Conservation (phyloP, 1,140 invertebrate genomes). For the Cheumatopsyche charites region DNA sequence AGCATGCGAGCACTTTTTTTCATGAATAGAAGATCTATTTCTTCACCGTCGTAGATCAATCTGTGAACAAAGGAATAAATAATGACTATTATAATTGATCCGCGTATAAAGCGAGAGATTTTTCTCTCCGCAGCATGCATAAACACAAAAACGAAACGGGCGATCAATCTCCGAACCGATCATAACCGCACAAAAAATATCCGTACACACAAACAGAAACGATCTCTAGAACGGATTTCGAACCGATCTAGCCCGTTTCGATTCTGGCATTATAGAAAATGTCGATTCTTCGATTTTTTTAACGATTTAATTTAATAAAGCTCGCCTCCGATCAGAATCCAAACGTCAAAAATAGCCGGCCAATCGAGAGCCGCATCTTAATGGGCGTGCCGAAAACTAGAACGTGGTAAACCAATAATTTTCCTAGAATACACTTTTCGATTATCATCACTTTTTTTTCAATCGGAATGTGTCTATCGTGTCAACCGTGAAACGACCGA, state of each 20-base stretch:
- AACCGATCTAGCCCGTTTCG: no score
- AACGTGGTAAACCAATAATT: slow-evolving; percentile 44
- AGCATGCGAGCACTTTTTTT: slow-evolving; percentile 11
- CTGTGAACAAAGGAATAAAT: slow-evolving; percentile 41
- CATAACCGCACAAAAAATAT: slow-evolving; percentile 5
- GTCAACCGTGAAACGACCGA: slow-evolving; percentile 29
- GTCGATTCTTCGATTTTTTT: no score
- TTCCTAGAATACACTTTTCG: slow-evolving; percentile 43
- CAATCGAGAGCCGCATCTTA: slow-evolving; percentile 5
- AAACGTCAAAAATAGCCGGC: slow-evolving; percentile 4
- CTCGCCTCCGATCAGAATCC: not conserved
- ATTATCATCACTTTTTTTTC: slow-evolving; percentile 46
- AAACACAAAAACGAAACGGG: slow-evolving; percentile 7
- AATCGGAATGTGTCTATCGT: slow-evolving; percentile 37
- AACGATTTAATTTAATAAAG: no score
- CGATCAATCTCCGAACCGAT: slow-evolving; percentile 14
- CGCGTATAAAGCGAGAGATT: slow-evolving; percentile 33
- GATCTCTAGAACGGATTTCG: not conserved
- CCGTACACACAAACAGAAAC: not conserved
- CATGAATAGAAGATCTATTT: slow-evolving; percentile 39
- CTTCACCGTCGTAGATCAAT: slow-evolving; percentile 38
- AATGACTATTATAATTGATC: slow-evolving; percentile 40
- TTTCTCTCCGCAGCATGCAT: slow-evolving; percentile 4
- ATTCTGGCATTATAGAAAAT: no score
- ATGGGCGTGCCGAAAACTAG: slow-evolving; percentile 36